These are phyloP conservation scores for Castor canadensis DNA, from an alignment of 2,113 vertebrate species.

Conservation along the genomic window DNA sequence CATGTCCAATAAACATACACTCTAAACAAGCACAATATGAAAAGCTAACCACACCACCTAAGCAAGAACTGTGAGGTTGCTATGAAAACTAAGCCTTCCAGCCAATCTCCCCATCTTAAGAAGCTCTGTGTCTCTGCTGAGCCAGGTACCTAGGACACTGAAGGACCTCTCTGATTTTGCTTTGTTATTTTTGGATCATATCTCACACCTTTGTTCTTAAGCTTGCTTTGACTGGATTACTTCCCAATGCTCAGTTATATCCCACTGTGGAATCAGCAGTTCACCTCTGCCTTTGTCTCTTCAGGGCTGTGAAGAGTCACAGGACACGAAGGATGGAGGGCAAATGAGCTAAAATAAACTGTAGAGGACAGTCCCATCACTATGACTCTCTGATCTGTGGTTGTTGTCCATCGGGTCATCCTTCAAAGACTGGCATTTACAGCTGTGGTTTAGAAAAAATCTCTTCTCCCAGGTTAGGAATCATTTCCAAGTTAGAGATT, in stretches of 20 bases:
- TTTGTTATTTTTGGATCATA: not conserved
- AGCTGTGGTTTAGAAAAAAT: not conserved
- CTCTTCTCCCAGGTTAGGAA: not conserved
- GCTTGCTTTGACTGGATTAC: not conserved
- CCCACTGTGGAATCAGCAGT: not conserved
- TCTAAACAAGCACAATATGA: constrained; percentile 28
- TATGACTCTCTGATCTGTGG: not conserved
- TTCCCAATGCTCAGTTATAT: not conserved
- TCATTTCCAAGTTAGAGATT: not conserved
- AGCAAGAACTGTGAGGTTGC: constrained; percentile 14
- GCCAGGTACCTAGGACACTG: not conserved
- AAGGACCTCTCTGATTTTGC: not conserved
- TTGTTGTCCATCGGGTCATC: not conserved
- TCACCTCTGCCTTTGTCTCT: not conserved
- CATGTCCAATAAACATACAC: not conserved
- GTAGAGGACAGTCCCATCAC: not conserved
- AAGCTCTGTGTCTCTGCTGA: not conserved
- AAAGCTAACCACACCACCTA: not conserved
- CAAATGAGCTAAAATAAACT: not conserved
- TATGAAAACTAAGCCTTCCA: not conserved
- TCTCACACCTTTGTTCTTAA: not conserved
- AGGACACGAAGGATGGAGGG: not conserved
- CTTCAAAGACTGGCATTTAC: not conserved
- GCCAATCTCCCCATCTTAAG: not conserved
- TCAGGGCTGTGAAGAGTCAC: not conserved